These are phyloP conservation scores for Silurus meridionalis DNA, from an alignment of 2,113 vertebrate genomes.

Conservation along the genomic window DNA sequence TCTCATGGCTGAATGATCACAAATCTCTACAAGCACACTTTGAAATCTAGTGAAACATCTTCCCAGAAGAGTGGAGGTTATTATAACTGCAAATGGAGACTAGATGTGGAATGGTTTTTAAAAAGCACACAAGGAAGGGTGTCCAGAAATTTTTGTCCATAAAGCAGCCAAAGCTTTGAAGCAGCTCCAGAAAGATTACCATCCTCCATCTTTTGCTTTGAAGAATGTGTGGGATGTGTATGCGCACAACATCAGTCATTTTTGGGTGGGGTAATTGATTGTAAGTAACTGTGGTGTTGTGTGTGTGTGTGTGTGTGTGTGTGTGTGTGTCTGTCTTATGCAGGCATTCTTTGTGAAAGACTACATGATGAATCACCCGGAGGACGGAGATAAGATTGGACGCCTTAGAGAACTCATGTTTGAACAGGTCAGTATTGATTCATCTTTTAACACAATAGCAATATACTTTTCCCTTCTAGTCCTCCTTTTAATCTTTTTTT, in stretches of 20 bases:
- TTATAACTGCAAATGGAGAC: too few relatives aligned
- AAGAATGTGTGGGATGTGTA: conserved; percentile 1
- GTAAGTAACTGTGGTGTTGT: conserved; percentile 11
- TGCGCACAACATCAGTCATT: conserved; percentile 20
- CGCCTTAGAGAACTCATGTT: conserved; percentile 95
- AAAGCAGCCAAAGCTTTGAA: background rate
- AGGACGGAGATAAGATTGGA: conserved; percentile 96
- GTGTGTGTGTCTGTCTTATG: conserved; percentile 41
- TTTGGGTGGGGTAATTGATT: conserved; percentile 16
- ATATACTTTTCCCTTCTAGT: background rate
- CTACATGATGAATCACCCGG: conserved; percentile 92
- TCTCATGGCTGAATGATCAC: too few relatives aligned
- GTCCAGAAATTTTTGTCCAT: background rate
- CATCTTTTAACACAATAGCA: conserved; percentile 13
- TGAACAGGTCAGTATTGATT: conserved; percentile 82
- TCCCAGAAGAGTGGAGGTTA: too few relatives aligned
- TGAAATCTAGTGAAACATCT: too few relatives aligned
- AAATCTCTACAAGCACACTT: too few relatives aligned
- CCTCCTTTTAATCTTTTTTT: background rate
- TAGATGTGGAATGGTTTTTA: too few relatives aligned
- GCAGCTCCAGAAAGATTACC: conserved; percentile 7
- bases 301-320: conserved; percentile 30
- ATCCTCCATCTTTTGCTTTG: conserved; percentile 20
- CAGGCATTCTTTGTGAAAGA: conserved; percentile 98
- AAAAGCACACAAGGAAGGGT: too few relatives aligned